Base-by-base conservation (phyloP, 2,888 invertebrate genomes). In the Leptinotarsa tumamoca region DNA sequence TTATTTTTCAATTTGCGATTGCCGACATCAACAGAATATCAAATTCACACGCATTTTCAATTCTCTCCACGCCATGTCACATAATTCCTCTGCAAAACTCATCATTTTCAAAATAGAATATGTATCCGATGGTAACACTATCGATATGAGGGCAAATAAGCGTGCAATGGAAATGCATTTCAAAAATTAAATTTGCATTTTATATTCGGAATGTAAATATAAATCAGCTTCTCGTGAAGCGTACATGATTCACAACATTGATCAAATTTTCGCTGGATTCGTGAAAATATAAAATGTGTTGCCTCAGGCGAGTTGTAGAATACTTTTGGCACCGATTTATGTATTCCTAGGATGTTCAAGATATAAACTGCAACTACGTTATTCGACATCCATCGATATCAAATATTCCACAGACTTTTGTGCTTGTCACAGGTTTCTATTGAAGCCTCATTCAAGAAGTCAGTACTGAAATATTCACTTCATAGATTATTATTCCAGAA, bases 181-280 rank as follows among this genome's bases (percentile, higher is more conserved):
- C 33, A 54, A 68, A 56, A 71, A 75, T 75, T 68, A 61, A 71
- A 75, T 75, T 75, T 67, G 58, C 74, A 75, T 75, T 75, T 61
- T 54, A 71, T 75, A 71, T 75, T 75, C 68, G 63, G 69, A 67
- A 67, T 27, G 71, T 71, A 75, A 71, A 75, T 75, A 75, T 75
- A 71, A 71, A 75, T 75, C 74, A 68, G 52, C 52, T 52, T 71
- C 71, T 68, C 68, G 67, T 61, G 63, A 68, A 75, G 23, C 67
- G 74, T 71, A 71, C 67, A 61, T 61, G 68, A 67, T 67, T 52
- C 58, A 67, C 50, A 67, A 58, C 67, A 74, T 27, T 43, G 70
- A 74, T 74, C 71, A 52, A 69, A 71, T 68, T 75, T 50, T 54
- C 50, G 50, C n/a, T 50, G 52, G 68, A 71, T 71, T 71, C 27